Conservation (phyloP, 2,113 vertebrate genomes). For the Myxocyprinus asiaticus region DNA sequence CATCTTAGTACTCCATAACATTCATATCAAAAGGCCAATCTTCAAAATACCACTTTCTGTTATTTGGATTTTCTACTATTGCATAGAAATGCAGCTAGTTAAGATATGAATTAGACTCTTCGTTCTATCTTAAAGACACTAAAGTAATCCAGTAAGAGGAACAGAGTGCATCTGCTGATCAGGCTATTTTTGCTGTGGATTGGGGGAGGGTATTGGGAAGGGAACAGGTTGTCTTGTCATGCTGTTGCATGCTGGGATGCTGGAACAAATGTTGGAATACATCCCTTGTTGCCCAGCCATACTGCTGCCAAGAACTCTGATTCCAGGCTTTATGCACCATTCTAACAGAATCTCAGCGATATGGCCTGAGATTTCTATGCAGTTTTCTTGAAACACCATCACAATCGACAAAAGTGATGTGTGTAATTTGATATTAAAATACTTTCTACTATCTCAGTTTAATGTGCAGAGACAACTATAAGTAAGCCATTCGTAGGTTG, state of each 20-base stretch:
- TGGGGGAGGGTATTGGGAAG: constrained; percentile 34
- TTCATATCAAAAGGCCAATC: no score
- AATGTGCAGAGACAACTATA: no score
- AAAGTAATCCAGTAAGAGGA: not conserved
- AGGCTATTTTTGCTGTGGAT: constrained; percentile 34
- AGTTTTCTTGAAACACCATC: not conserved
- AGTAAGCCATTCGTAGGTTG: no score
- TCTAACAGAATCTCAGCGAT: not conserved
- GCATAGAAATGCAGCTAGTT: not conserved
- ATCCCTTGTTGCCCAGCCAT: constrained; percentile 29
- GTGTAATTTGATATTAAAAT: no score
- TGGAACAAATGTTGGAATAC: constrained; percentile 43
- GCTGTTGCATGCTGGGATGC: constrained; percentile 19
- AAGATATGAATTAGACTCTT: not conserved
- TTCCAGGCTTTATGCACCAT: constrained; percentile 1
- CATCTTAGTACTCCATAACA: no score
- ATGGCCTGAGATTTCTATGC: not conserved
- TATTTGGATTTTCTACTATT: not conserved
- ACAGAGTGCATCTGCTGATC: constrained; percentile 21
- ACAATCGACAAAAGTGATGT: no score
- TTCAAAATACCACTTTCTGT: no score
- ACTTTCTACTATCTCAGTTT: no score
- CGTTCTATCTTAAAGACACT: constrained; percentile 12
- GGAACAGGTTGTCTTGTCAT: constrained; percentile 55
- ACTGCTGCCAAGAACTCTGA: constrained; percentile 30